phyloP scores from a whole-genome alignment of 35 echinoderm and acorn worm species.

The Strongylocentrotus purpuratus region DNA sequence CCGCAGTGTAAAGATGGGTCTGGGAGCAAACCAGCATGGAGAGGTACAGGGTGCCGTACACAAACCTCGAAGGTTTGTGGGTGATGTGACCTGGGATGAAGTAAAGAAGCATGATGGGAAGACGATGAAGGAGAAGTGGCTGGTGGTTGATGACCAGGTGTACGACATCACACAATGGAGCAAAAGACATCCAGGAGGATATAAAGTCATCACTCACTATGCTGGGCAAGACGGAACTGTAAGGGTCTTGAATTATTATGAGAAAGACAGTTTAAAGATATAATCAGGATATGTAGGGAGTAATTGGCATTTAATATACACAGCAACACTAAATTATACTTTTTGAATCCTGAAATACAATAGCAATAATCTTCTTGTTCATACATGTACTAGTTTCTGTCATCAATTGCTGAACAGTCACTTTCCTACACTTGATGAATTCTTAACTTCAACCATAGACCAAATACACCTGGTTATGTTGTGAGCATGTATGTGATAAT shows the following conservation, averaged over 20 bases:
- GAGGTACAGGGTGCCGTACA: neutral
- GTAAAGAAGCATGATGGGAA: conserved; percentile 32
- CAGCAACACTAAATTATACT: too few relatives aligned
- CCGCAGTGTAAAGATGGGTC: neutral
- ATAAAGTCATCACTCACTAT: conserved; percentile 57
- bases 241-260: neutral
- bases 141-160: conserved; percentile 53
- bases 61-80: neutral
- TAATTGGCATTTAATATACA: too few relatives aligned
- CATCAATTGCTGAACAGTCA: too few relatives aligned
- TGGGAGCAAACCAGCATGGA: conserved; percentile 37
- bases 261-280: too few relatives aligned
- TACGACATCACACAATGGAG: conserved; percentile 60
- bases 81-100: conserved; percentile 39
- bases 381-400: too few relatives aligned
- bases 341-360: too few relatives aligned
- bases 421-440: too few relatives aligned
- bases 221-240: conserved; percentile 63
- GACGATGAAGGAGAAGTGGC: conserved; percentile 54
- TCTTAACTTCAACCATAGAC: too few relatives aligned
- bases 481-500: too few relatives aligned
- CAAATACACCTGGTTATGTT: too few relatives aligned
- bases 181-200: conserved; percentile 55
- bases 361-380: too few relatives aligned
- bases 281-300: too few relatives aligned